Conservation (phyloP, 2,888 invertebrate genomes). For the Monopis laevigella region DNA sequence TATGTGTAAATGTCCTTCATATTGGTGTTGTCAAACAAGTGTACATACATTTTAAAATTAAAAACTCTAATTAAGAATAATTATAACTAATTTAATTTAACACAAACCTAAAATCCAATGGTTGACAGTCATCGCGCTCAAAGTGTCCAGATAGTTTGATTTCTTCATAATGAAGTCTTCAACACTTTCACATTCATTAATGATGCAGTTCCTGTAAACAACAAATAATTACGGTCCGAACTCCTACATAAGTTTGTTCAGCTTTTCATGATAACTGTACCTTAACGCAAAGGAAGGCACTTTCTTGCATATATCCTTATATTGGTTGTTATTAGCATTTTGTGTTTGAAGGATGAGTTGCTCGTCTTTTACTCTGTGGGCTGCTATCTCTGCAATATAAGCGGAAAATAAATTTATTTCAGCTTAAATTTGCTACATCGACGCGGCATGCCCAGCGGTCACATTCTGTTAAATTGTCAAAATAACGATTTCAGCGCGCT, state of each 20-base stretch:
- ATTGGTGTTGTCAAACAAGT: too few species aligned
- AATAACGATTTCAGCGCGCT: too few species aligned
- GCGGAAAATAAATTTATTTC: not conserved
- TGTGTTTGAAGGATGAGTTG: conserved; percentile 26
- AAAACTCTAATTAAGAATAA: too few species aligned
- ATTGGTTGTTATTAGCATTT: conserved; percentile 21
- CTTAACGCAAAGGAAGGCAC: conserved; percentile 31
- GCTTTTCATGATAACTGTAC: too few species aligned
- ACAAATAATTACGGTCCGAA: not conserved
- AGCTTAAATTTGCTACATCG: too few species aligned
- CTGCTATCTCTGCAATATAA: not conserved
- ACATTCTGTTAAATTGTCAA: too few species aligned
- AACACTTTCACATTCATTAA: conserved; percentile 12
- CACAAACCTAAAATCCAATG: conserved; percentile 40
- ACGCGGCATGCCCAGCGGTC: too few species aligned
- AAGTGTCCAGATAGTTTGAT: conserved; percentile 27
- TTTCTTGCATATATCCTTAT: conserved; percentile 22
- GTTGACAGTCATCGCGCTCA: conserved; percentile 30
- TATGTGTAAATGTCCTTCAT: too few species aligned
- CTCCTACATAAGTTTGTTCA: too few species aligned
- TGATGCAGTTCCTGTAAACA: conserved; percentile 1
- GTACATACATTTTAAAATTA: too few species aligned
- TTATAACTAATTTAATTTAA: not conserved
- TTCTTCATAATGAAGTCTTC: conserved; percentile 38
- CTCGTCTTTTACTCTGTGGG: conserved; percentile 17